These are phyloP conservation scores for Polypedilum pembai DNA, from an alignment of 1,140 invertebrate genomes.

Conservation along the genomic window DNA sequence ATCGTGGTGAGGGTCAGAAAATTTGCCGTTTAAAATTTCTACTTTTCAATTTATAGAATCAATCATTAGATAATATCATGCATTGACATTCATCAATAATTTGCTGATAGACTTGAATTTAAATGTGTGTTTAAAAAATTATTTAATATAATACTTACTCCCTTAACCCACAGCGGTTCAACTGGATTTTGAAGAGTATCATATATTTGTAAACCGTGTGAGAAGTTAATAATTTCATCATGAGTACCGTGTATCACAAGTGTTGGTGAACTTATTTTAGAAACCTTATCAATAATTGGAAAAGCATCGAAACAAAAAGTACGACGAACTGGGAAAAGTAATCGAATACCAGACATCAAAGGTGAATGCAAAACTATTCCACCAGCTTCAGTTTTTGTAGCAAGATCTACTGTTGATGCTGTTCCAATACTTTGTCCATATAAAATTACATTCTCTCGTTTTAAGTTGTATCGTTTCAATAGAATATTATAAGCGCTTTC, in stretches of 20 bases:
- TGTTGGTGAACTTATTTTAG: constrained; percentile 61
- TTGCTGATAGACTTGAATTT: too few species aligned
- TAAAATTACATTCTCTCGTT: constrained; percentile 60
- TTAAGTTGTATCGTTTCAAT: constrained; percentile 53
- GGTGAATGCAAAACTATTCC: constrained; percentile 66
- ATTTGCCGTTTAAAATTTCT: too few species aligned
- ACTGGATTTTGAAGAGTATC: constrained; percentile 58
- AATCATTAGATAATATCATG: too few species aligned
- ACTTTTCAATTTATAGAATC: too few species aligned
- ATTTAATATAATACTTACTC: not conserved
- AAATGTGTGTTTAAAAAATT: too few species aligned
- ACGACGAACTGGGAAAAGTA: constrained; percentile 61
- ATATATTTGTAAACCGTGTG: constrained; percentile 62
- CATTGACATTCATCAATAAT: too few species aligned
- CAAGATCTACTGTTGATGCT: constrained; percentile 62
- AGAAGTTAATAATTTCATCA: constrained; percentile 67
- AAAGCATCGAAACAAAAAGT: constrained; percentile 71
- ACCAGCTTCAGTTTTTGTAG: constrained; percentile 55
- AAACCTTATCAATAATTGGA: constrained; percentile 57
- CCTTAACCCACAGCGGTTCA: constrained; percentile 63
- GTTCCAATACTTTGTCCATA: constrained; percentile 65
- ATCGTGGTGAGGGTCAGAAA: too few species aligned
- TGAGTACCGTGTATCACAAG: constrained; percentile 71
- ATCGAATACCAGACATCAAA: constrained; percentile 60
- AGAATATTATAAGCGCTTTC: constrained; percentile 62